A percentile compares a stretch with the other conserved stretches of the same genome.
Evolutionary conservation across 2,888 invertebrate genomes (phyloP).

Genomic region (Eucera pruinosa): DNA sequence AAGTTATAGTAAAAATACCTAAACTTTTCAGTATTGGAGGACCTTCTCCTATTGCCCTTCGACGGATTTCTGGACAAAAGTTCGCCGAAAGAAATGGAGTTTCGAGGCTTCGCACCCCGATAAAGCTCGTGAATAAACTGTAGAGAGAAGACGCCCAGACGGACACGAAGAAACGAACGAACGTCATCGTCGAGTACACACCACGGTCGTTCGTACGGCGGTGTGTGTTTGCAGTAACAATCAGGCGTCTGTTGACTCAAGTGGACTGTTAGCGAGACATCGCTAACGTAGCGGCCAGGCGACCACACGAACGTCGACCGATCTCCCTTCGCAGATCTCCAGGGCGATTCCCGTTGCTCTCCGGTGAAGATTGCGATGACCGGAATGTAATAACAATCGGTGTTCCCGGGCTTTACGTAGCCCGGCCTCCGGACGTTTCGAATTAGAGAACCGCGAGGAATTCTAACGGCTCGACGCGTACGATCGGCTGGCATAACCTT

Average conservation of each 20-base stretch:
- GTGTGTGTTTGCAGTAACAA: conserved; percentile 75
- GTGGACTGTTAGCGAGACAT: conserved; percentile 77
- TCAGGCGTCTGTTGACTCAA: conserved; percentile 77
- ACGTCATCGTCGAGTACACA: conserved; percentile 18
- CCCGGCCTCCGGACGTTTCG: conserved; percentile 26
- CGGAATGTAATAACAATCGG: conserved; percentile 58
- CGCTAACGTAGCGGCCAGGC: conserved; percentile 66
- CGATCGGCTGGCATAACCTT: conserved; percentile 4
- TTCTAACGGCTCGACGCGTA: conserved; percentile 12
- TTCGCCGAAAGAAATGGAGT: conserved; percentile 11
- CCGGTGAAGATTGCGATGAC: conserved; percentile 41
- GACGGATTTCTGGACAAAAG: conserved; percentile 14
- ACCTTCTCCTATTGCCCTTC: conserved; percentile 19
- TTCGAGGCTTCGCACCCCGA: conserved; percentile 40
- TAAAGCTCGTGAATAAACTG: conserved; percentile 63
- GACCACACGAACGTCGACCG: conserved; percentile 32
- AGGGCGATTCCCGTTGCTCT: conserved; percentile 29
- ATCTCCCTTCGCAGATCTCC: conserved; percentile 50
- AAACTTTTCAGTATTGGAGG: no score
- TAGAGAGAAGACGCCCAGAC: conserved; percentile 25
- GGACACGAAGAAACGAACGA: conserved; percentile 9
- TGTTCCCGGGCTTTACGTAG: conserved; percentile 33
- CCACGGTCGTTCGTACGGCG: background rate
- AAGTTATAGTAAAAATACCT: no score
- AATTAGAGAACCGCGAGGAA: conserved; percentile 42